A percentile compares a stretch with the other conserved stretches of the same genome.
Evolutionary conservation across 2,797 vertebrate species (phyloP).

Genomic region (Epinephelus malabaricus): DNA sequence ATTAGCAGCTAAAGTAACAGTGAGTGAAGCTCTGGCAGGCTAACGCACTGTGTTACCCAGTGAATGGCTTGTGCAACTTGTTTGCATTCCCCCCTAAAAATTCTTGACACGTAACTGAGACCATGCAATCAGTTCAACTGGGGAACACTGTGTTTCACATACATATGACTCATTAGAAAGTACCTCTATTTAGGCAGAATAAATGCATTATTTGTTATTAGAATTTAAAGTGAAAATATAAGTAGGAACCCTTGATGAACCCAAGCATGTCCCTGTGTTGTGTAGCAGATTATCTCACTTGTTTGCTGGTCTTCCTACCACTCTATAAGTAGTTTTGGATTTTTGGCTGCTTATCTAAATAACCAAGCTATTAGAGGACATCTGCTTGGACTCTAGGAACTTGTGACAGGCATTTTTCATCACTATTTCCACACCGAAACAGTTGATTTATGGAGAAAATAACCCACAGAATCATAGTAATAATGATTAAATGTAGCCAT

Average conservation of each 20-base stretch:
- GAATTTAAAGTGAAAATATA: neutral
- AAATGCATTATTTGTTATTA: too few species aligned
- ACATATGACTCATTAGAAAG: neutral
- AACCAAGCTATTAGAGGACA: neutral
- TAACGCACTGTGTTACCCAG: neutral
- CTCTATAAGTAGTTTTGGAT: neutral
- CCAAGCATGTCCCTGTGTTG: neutral
- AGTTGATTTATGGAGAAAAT: too few species aligned
- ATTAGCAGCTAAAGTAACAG: neutral
- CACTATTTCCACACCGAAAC: neutral
- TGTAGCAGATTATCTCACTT: neutral
- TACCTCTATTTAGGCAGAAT: accelerated
- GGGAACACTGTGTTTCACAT: neutral
- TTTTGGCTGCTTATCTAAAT: neutral
- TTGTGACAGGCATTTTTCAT: neutral
- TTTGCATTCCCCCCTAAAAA: neutral
- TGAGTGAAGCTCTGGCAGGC: neutral
- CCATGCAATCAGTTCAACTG: neutral
- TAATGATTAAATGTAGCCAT: neutral
- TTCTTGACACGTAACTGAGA: neutral
- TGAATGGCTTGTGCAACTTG: conserved; percentile 31
- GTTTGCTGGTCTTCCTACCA: neutral
- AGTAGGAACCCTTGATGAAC: neutral
- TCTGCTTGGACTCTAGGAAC: neutral
- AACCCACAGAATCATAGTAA: too few species aligned